A percentile compares a stretch with the other conserved stretches of the same genome.
Evolutionary conservation across 2,888 invertebrate genomes (phyloP).

Genomic region (Drosophila infuscata): DNA sequence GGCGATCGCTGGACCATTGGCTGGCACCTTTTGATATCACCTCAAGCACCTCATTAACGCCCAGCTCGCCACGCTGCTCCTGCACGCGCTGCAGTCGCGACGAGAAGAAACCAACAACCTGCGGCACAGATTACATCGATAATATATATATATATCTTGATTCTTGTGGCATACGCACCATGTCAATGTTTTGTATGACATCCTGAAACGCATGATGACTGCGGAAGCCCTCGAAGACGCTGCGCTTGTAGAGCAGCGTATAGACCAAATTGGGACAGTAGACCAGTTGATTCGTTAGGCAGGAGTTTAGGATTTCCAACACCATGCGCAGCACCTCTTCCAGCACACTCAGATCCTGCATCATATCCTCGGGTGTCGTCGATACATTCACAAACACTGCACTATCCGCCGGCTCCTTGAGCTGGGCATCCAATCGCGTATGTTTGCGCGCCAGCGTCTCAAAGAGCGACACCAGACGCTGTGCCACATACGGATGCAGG

Average conservation of each 20-base stretch:
- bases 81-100: slow-evolving; percentile 88
- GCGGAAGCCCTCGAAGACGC: slow-evolving; percentile 94
- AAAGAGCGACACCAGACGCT: slow-evolving; percentile 95
- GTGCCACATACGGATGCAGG: slow-evolving; percentile 97
- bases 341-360: slow-evolving; percentile 95
- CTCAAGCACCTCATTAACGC: slow-evolving; percentile 94
- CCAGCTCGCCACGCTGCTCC: slow-evolving; percentile 89
- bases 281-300: slow-evolving; percentile 93
- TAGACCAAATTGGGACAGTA: slow-evolving; percentile 97
- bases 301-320: slow-evolving; percentile 98
- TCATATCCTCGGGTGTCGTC: slow-evolving; percentile 85
- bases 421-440: slow-evolving; percentile 88
- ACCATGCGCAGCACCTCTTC: slow-evolving; percentile 99
- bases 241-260: slow-evolving; percentile 96
- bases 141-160: neutral
- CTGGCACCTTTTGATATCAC: slow-evolving; percentile 96
- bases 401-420: slow-evolving; percentile 85
- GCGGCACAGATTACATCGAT: neutral
- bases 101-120: slow-evolving; percentile 89
- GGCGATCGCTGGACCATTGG: slow-evolving; percentile 96
- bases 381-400: slow-evolving; percentile 82
- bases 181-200: slow-evolving; percentile 97
- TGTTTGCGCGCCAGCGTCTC: slow-evolving; percentile 96
- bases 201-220: slow-evolving; percentile 96
- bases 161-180: slow-evolving; percentile 86